These are phyloP conservation scores for Altica lythri DNA, from an alignment of 2,888 invertebrate species.

Conservation along the genomic window DNA sequence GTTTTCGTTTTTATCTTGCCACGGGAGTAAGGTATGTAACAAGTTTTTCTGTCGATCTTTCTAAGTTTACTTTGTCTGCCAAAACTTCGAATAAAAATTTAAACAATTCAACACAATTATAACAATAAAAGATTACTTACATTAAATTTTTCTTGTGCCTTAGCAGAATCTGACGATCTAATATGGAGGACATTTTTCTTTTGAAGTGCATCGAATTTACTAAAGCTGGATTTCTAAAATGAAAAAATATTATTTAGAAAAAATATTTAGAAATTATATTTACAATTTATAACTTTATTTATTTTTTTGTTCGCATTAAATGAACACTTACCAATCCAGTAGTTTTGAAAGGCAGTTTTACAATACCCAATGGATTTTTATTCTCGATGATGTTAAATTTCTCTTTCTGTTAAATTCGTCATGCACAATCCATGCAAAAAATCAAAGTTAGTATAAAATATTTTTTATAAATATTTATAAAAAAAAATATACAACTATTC, in stretches of 20 bases:
- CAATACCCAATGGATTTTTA: constrained; percentile 33
- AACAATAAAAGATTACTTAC: constrained; percentile 59
- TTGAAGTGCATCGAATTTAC: constrained; percentile 73
- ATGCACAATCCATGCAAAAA: constrained; percentile 40
- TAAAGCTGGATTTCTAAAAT: constrained; percentile 76
- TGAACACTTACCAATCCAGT: constrained; percentile 36
- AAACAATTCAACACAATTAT: too few relatives aligned
- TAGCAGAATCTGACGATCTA: constrained; percentile 68
- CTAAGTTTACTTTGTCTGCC: too few relatives aligned
- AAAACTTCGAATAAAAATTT: too few relatives aligned
- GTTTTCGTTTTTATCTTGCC: too few relatives aligned
- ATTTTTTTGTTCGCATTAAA: neutral
- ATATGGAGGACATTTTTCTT: constrained; percentile 71
- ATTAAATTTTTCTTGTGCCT: constrained; percentile 70
- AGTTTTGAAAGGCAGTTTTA: constrained; percentile 35
- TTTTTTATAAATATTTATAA: too few relatives aligned
- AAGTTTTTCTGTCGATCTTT: too few relatives aligned
- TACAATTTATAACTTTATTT: too few relatives aligned
- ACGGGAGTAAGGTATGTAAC: too few relatives aligned
- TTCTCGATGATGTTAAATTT: constrained; percentile 43
- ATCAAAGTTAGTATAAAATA: constrained; percentile 24
- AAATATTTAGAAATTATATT: too few relatives aligned
- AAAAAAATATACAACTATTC: too few relatives aligned
- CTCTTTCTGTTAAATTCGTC: constrained; percentile 47
- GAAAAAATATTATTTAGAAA: constrained; percentile 36